A percentile compares a stretch with the other conserved stretches of the same genome.
These are phyloP conservation scores for Melanophora roralis DNA, from an alignment of 2,888 invertebrate species.

Conservation along the genomic window DNA sequence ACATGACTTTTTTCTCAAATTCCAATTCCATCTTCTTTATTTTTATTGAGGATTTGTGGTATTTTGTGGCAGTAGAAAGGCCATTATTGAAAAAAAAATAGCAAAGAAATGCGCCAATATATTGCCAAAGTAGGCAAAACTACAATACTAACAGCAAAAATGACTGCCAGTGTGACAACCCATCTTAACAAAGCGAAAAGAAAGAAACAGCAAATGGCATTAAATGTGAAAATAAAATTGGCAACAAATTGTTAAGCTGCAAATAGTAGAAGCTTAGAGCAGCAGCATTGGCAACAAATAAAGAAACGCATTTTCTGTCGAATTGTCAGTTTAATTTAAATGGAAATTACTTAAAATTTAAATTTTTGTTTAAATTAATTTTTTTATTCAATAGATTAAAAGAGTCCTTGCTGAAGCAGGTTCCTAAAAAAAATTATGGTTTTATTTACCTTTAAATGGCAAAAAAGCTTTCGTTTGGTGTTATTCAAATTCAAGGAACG, in stretches of 20 bases:
- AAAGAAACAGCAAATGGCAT: conserved; percentile 9
- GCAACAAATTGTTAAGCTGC: conserved; percentile 53
- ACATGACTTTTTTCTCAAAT: neutral
- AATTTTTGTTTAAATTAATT: too few relatives aligned
- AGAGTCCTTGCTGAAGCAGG: too few relatives aligned
- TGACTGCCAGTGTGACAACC: conserved; percentile 24
- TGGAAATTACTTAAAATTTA: conserved; percentile 36
- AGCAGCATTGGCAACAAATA: conserved; percentile 6
- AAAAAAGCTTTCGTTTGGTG: too few relatives aligned
- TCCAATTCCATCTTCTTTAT: conserved; percentile 12
- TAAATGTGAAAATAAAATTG: conserved; percentile 53
- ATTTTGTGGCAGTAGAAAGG: conserved; percentile 45
- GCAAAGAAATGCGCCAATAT: conserved; percentile 33
- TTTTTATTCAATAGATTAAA: too few relatives aligned
- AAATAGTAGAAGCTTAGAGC: too few relatives aligned
- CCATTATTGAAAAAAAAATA: conserved; percentile 29
- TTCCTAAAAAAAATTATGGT: too few relatives aligned
- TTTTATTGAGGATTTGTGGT: conserved; percentile 31
- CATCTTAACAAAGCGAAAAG: neutral
- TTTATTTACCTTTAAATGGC: too few relatives aligned
- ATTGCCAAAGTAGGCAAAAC: conserved; percentile 56
- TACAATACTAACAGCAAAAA: conserved; percentile 14
- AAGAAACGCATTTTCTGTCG: conserved; percentile 21
- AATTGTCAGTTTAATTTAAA: conserved; percentile 34
- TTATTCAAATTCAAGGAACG: too few relatives aligned